These are phyloP conservation scores for Eristalis tenax DNA, from an alignment of 2,888 invertebrate species.

Conservation along the genomic window DNA sequence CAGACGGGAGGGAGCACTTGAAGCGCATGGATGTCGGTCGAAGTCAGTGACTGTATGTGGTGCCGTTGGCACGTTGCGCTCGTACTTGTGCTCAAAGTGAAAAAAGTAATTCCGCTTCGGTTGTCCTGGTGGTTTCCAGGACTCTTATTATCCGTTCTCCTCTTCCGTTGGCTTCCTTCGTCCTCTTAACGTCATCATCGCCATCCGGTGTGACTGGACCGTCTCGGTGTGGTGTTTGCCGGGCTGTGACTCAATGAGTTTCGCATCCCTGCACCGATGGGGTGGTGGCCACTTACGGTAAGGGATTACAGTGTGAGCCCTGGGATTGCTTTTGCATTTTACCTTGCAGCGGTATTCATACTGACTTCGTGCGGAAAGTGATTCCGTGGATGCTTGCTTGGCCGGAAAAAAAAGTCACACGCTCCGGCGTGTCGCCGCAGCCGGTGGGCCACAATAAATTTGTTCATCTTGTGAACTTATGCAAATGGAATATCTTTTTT, in stretches of 20 bases:
- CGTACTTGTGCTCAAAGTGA: conserved; percentile 44
- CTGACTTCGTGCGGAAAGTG: conserved; percentile 50
- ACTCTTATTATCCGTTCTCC: conserved; percentile 35
- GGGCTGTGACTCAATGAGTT: background rate
- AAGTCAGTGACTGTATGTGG: conserved; percentile 34
- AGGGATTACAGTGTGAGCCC: background rate
- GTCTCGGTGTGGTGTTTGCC: conserved; percentile 13
- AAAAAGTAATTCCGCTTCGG: conserved; percentile 62
- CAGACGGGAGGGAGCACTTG: background rate
- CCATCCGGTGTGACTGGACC: conserved; percentile 42
- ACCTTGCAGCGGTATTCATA: conserved; percentile 19
- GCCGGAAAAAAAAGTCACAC: conserved; percentile 21
- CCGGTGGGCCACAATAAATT: conserved; percentile 36
- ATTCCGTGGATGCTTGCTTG: conserved; percentile 32
- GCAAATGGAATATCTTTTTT: conserved; percentile 44
- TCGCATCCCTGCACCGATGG: background rate
- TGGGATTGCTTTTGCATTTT: background rate
- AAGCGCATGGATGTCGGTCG: conserved; percentile 31
- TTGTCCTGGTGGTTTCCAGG: conserved; percentile 55
- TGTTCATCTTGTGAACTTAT: conserved; percentile 53
- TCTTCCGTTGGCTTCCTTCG: background rate
- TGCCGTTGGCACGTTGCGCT: conserved; percentile 31
- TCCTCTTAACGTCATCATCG: conserved; percentile 28
- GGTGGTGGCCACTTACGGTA: background rate
- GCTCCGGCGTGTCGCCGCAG: background rate